Percentiles rank a stretch among this genome's conserved stretches.
Conservation (phyloP, 2,888 invertebrate species). For the Formica aserva region DNA sequence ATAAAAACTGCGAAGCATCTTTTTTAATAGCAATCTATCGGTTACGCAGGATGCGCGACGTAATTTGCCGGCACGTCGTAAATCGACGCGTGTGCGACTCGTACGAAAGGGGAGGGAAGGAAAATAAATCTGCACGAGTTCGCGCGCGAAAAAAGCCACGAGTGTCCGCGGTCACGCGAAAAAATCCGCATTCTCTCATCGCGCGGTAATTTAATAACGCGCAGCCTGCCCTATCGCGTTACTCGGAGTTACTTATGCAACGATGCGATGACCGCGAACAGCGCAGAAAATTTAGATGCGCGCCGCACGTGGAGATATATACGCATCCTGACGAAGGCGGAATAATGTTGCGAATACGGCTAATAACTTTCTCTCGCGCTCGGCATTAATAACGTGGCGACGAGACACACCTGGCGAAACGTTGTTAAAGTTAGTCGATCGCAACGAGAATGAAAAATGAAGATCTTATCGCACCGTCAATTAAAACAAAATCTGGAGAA, state of each 20-base stretch:
- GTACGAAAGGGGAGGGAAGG: not conserved
- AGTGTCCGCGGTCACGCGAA: conserved; percentile 28
- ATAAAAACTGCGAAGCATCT: conserved; percentile 15
- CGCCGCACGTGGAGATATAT: not conserved
- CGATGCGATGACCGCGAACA: conserved; percentile 48
- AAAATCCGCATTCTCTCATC: conserved; percentile 41
- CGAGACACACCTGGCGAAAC: conserved; percentile 11
- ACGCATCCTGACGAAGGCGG: conserved; percentile 14
- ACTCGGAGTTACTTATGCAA: conserved; percentile 60
- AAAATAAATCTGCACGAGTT: conserved; percentile 51
- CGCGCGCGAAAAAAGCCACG: conserved; percentile 21
- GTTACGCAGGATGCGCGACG: conserved; percentile 5
- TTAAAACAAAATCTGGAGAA: conserved; percentile 21
- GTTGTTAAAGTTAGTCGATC: conserved; percentile 1
- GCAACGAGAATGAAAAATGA: not conserved
- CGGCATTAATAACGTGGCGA: conserved; percentile 14
- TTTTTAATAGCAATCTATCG: conserved; percentile 29
- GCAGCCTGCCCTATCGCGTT: conserved; percentile 66
- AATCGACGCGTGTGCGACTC: conserved; percentile 14
- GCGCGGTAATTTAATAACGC: conserved; percentile 69
- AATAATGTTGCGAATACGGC: conserved; percentile 22
- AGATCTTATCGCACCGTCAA: conserved; percentile 16
- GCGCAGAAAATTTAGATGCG: conserved; percentile 44
- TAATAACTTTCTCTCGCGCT: not conserved
- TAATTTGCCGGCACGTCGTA: conserved; percentile 34